phyloP scores from a whole-genome alignment of 64 coral and sea anemone species.

The Platygyra sinensis region DNA sequence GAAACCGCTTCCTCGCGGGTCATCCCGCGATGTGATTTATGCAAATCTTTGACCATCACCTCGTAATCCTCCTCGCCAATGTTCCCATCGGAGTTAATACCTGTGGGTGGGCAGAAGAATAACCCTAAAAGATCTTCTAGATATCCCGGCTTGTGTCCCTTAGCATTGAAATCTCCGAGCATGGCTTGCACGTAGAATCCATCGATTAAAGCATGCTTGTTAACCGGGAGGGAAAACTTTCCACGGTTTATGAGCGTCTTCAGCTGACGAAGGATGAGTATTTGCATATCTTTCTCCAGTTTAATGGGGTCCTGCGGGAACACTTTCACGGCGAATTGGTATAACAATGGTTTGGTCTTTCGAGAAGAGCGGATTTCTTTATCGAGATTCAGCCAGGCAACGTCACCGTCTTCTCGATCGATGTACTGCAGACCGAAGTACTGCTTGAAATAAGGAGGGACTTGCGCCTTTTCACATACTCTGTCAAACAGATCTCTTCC shows the following conservation, averaged over 20 bases:
- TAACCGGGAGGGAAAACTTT: conserved; percentile 55
- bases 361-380: conserved; percentile 54
- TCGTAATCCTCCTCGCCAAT: conserved; percentile 68
- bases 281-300: conserved; percentile 21
- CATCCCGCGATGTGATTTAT: conserved; percentile 81
- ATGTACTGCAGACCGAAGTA: conserved; percentile 86
- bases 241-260: conserved; percentile 76
- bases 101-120: conserved; percentile 68
- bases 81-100: conserved; percentile 74
- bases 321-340: conserved; percentile 82
- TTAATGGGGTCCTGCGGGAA: conserved; percentile 64
- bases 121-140: conserved; percentile 72
- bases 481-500: conserved; percentile 66
- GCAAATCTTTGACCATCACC: conserved; percentile 78
- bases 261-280: conserved; percentile 50
- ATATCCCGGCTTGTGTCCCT: conserved; percentile 70
- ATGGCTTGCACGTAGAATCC: conserved; percentile 76
- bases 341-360: conserved; percentile 46
- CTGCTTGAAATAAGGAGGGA: conserved; percentile 45
- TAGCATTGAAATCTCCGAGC: conserved; percentile 69
- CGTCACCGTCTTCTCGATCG: conserved; percentile 74
- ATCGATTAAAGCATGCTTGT: conserved; percentile 74
- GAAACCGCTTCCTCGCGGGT: conserved; percentile 49
- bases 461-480: conserved; percentile 68
- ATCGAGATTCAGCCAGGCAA: conserved; percentile 73